Evolutionary conservation across 2,113 vertebrate genomes (phyloP).

Genomic region (Ibidorhyncha struthersii): DNA sequence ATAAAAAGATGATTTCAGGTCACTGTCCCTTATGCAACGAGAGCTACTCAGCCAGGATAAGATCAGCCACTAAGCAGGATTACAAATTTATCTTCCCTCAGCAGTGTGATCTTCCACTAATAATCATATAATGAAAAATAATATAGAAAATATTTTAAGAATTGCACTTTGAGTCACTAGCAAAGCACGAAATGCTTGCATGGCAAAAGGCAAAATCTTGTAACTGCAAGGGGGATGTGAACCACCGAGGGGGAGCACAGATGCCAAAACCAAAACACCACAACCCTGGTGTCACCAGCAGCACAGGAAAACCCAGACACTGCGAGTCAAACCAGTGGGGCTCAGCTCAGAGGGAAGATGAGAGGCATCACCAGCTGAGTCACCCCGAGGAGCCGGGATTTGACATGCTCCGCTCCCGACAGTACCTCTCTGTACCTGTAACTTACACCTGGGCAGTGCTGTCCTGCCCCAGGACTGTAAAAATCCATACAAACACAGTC

Average conservation of each 20-base stretch:
- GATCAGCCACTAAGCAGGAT: conserved; percentile 42
- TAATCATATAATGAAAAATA: neutral
- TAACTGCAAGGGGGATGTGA: neutral
- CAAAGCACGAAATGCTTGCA: neutral
- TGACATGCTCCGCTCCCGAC: fast-evolving
- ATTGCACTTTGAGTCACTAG: neutral
- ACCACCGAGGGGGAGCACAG: neutral
- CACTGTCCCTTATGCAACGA: conserved; percentile 37
- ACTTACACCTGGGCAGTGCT: neutral
- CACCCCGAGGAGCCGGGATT: fast-evolving
- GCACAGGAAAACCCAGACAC: fast-evolving
- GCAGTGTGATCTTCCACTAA: conserved; percentile 14
- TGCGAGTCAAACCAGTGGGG: neutral
- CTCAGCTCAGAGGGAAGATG: fast-evolving
- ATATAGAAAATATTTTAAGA: neutral
- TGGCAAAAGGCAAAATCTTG: neutral
- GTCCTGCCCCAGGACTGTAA: neutral
- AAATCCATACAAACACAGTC: neutral
- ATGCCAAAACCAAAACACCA: neutral
- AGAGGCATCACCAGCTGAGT: neutral
- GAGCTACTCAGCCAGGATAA: conserved; percentile 14
- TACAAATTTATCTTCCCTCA: neutral
- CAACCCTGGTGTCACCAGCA: neutral
- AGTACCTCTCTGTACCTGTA: neutral
- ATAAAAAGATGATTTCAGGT: conserved; percentile 26